These are phyloP conservation scores for Mechanitis mazaeus DNA, from an alignment of 2,888 invertebrate species.

Conservation along the genomic window DNA sequence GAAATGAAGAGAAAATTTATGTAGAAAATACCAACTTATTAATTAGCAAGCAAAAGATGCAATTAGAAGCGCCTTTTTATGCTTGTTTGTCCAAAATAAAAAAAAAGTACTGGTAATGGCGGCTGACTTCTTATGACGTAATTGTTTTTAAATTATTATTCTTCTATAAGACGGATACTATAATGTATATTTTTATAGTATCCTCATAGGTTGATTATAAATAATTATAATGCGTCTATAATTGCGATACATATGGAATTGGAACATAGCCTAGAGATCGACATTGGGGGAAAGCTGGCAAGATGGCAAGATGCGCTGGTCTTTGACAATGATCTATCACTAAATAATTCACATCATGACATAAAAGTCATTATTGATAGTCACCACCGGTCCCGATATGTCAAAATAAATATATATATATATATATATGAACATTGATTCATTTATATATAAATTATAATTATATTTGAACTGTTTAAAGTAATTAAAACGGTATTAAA, in stretches of 20 bases:
- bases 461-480: no score
- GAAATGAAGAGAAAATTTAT: no score
- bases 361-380: slow-evolving; percentile 27
- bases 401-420: slow-evolving; percentile 4
- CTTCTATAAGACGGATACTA: no score
- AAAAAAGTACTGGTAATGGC: no score
- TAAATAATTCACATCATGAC: slow-evolving; percentile 42
- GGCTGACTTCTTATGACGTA: no score
- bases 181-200: no score
- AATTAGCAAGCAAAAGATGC: no score
- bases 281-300: slow-evolving; percentile 38
- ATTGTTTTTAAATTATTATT: no score
- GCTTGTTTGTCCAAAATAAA: no score
- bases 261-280: slow-evolving; percentile 48
- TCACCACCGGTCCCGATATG: slow-evolving; percentile 10
- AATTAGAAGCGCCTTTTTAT: no score
- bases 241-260: slow-evolving; percentile 32
- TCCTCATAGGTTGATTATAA: neutral
- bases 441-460: neutral
- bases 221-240: slow-evolving; percentile 1
- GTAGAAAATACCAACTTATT: no score
- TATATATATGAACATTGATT: neutral
- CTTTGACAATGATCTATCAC: slow-evolving; percentile 49
- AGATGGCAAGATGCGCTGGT: slow-evolving; percentile 43
- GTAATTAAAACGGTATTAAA: no score